phyloP scores from a whole-genome alignment of 2,888 invertebrate genomes.

The Thysanoteuthis rhombus region DNA sequence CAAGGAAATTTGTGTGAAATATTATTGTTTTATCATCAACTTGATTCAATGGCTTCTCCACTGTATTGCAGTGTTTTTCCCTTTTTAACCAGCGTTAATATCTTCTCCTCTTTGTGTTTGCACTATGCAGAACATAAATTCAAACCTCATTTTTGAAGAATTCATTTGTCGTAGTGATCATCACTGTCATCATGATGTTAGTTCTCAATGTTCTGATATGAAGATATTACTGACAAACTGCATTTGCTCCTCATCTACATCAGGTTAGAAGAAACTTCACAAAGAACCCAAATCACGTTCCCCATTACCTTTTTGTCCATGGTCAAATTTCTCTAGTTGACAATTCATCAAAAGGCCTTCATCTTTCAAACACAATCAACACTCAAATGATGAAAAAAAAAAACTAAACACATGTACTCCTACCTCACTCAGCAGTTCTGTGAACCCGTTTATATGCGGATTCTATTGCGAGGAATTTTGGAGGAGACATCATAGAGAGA shows the following conservation, averaged over 20 bases:
- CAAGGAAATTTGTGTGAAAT: too few species aligned
- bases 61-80: too few species aligned
- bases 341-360: not conserved
- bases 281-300: not conserved
- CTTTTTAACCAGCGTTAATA: too few species aligned
- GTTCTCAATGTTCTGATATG: not conserved
- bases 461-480: not conserved
- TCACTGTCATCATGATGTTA: accelerated
- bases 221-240: not conserved
- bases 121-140: not conserved
- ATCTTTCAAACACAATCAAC: not conserved
- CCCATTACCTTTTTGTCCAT: not conserved
- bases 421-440: not conserved
- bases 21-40: too few species aligned
- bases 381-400: not conserved
- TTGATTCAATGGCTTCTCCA: too few species aligned
- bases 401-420: not conserved
- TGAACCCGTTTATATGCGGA: not conserved
- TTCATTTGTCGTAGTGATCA: not conserved
- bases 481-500: not conserved
- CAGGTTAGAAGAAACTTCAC: too few species aligned
- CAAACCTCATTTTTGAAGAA: not conserved
- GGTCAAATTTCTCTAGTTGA: not conserved
- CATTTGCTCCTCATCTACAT: too few species aligned
- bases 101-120: too few species aligned